Evolutionary conservation across 2,888 invertebrate species (phyloP).

Genomic region (Danaus chrysippus): DNA sequence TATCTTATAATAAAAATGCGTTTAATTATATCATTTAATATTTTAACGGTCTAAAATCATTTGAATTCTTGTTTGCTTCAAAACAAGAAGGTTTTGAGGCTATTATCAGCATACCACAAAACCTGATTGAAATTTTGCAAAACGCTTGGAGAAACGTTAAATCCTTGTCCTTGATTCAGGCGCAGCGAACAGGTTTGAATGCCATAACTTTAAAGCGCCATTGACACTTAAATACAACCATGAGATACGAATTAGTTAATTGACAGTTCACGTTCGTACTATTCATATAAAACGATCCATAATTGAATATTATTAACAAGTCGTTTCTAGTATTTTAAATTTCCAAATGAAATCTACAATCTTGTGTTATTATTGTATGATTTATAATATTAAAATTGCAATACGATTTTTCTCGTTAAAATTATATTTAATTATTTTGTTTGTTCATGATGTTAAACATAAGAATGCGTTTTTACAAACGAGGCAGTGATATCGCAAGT

Average conservation of each 20-base stretch:
- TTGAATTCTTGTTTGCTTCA: slow-evolving; percentile 3
- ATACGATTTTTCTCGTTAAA: too few relatives aligned
- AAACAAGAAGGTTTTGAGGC: neutral
- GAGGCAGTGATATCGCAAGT: too few relatives aligned
- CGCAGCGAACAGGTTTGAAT: slow-evolving; percentile 42
- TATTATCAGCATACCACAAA: slow-evolving; percentile 15
- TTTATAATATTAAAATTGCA: too few relatives aligned
- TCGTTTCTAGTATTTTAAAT: too few relatives aligned
- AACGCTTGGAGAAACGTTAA: slow-evolving; percentile 34
- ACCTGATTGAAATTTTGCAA: slow-evolving; percentile 35
- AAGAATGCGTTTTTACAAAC: too few relatives aligned
- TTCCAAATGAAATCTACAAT: too few relatives aligned
- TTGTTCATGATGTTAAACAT: too few relatives aligned
- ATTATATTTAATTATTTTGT: too few relatives aligned
- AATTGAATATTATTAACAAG: too few relatives aligned
- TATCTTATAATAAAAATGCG: too few relatives aligned
- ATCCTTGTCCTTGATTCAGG: slow-evolving; percentile 48
- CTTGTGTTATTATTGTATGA: too few relatives aligned
- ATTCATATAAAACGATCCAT: neutral
- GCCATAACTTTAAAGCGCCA: slow-evolving; percentile 43
- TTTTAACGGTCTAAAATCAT: neutral
- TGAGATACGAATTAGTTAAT: slow-evolving; percentile 40
- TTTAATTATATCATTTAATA: neutral
- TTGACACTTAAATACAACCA: slow-evolving; percentile 46
- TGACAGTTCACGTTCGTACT: slow-evolving; percentile 24